These are phyloP conservation scores for Perca fluviatilis DNA, from an alignment of 2,113 vertebrate genomes.

Conservation along the genomic window DNA sequence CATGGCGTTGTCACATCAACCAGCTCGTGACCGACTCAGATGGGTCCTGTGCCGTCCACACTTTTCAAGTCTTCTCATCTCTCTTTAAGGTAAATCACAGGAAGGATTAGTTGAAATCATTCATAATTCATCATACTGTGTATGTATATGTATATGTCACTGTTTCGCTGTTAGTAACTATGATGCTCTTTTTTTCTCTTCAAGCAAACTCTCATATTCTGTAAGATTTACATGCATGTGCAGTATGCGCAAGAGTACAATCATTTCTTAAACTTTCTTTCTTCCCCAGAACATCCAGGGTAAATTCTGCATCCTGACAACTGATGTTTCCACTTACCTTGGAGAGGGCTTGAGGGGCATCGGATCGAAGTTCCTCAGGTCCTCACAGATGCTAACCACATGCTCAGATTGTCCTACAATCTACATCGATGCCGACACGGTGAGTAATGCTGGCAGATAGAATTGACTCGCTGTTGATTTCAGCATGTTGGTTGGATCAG, in stretches of 20 bases:
- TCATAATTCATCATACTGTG: background rate
- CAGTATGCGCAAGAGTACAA: background rate
- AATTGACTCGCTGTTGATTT: background rate
- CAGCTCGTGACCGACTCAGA: slow-evolving; percentile 96
- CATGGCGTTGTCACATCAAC: slow-evolving; percentile 96
- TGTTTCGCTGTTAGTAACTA: background rate
- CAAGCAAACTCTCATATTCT: background rate
- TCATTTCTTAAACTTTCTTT: background rate
- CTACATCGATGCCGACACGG: slow-evolving; percentile 97
- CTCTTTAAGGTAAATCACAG: slow-evolving; percentile 91
- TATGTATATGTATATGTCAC: background rate
- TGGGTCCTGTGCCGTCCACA: slow-evolving; percentile 97
- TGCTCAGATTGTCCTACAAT: slow-evolving; percentile 97
- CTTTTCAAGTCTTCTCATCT: slow-evolving; percentile 98
- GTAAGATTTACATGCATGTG: background rate
- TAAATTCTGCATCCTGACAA: slow-evolving; percentile 96
- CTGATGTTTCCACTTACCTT: slow-evolving; percentile 94
- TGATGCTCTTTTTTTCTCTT: background rate
- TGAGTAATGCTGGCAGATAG: slow-evolving; percentile 79
- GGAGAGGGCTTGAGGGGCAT: slow-evolving; percentile 96
- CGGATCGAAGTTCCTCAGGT: slow-evolving; percentile 95
- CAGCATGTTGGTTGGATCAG: background rate
- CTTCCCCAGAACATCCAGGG: slow-evolving; percentile 94
- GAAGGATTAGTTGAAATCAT: background rate
- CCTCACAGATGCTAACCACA: slow-evolving; percentile 95